These are phyloP conservation scores for Meteorus cinctellus DNA, from an alignment of 2,888 invertebrate genomes.

Conservation along the genomic window DNA sequence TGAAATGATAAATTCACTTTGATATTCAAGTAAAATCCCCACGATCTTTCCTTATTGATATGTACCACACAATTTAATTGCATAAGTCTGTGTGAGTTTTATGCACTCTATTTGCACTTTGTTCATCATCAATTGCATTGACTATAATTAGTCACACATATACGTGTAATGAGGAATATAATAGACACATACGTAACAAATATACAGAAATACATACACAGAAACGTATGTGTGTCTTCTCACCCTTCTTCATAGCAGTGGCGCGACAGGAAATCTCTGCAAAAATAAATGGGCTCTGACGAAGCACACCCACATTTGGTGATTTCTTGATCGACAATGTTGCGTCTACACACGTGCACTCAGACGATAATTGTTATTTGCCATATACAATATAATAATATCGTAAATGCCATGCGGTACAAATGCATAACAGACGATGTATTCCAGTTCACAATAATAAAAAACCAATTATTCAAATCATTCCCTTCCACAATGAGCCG, in stretches of 20 bases:
- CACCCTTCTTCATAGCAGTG: conserved; percentile 10
- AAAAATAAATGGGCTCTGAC: neutral
- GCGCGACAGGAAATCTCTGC: conserved; percentile 27
- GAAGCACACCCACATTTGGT: conserved; percentile 15
- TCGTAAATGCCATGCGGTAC: neutral
- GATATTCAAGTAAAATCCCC: neutral
- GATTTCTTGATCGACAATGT: conserved; percentile 24
- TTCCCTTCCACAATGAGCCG: neutral
- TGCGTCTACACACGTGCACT: conserved; percentile 19
- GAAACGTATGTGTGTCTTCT: neutral
- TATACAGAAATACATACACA: neutral
- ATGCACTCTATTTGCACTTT: neutral
- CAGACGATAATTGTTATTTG: neutral
- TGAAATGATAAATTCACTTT: neutral
- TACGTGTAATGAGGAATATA: neutral
- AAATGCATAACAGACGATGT: neutral
- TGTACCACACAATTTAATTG: neutral
- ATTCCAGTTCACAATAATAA: neutral
- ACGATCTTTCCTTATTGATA: neutral
- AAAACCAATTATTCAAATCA: neutral
- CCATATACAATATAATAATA: neutral
- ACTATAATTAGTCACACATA: conserved; percentile 4
- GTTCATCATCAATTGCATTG: neutral
- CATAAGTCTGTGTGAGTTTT: neutral
- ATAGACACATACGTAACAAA: neutral